Conservation (phyloP, 1,140 invertebrate genomes). For the Orius laevigatus region DNA sequence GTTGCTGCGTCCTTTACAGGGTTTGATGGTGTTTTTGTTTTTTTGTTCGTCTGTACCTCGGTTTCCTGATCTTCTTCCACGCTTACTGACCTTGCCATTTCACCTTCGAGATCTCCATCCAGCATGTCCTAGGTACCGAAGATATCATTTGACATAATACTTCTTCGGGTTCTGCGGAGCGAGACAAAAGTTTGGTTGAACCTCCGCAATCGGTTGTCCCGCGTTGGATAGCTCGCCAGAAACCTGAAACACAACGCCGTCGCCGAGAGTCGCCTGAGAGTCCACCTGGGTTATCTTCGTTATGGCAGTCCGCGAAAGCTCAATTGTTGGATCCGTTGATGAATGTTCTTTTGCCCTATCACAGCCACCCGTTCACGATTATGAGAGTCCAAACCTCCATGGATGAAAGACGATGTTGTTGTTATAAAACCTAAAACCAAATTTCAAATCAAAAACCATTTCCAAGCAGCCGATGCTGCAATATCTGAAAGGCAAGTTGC, state of each 20-base stretch:
- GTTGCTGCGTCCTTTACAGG: too few species aligned
- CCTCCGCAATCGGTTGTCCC: constrained; percentile 84
- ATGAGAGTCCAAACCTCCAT: constrained; percentile 69
- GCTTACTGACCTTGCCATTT: constrained; percentile 44
- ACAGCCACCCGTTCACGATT: constrained; percentile 71
- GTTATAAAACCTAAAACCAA: constrained; percentile 70
- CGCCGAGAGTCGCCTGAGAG: constrained; percentile 76
- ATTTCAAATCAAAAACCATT: constrained; percentile 2
- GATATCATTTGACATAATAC: constrained; percentile 97
- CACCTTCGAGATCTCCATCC: constrained; percentile 53
- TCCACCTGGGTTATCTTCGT: constrained; percentile 89
- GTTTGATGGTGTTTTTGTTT: too few species aligned
- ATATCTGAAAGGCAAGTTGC: too few species aligned
- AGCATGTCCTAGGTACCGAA: constrained; percentile 89
- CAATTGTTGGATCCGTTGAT: constrained; percentile 85
- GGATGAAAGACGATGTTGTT: constrained; percentile 88
- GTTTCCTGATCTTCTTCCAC: constrained; percentile 40
- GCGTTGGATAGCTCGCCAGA: constrained; percentile 92
- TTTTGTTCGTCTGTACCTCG: constrained; percentile 15
- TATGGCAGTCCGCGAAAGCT: constrained; percentile 93
- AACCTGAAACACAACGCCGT: constrained; percentile 92
- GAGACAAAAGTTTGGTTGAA: constrained; percentile 97
- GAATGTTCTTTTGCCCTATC: constrained; percentile 84
- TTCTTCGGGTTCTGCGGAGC: constrained; percentile 88
- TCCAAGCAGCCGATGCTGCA: background rate